A percentile compares a stretch with the other conserved stretches of the same genome.
Evolutionary conservation across 2,113 vertebrate species (phyloP).

Genomic region (Malurus cyaneus): DNA sequence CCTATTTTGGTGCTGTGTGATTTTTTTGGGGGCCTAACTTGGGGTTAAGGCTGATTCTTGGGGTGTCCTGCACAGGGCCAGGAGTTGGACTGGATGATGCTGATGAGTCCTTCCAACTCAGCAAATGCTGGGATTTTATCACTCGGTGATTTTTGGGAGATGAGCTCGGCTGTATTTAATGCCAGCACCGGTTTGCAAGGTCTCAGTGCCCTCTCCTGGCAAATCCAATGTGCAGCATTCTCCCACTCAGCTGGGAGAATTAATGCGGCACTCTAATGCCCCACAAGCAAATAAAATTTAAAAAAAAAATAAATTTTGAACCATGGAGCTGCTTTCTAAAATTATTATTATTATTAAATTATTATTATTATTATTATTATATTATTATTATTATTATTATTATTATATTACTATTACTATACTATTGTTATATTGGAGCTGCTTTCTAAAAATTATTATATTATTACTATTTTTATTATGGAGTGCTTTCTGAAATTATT

Average conservation of each 20-base stretch:
- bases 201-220: slow-evolving; percentile 43
- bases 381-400: background rate
- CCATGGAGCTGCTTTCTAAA: background rate
- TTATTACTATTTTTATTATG: background rate
- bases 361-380: background rate
- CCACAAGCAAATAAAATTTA: background rate
- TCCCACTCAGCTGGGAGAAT: background rate
- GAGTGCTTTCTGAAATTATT: too few relatives aligned
- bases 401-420: background rate
- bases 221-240: background rate
- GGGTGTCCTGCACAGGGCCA: background rate
- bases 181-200: rapidly evolving
- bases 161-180: rapidly evolving
- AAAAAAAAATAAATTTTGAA: background rate
- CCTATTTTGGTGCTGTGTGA: background rate
- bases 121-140: background rate
- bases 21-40: rapidly evolving
- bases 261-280: rapidly evolving
- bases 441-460: background rate
- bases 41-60: background rate
- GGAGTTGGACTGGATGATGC: background rate
- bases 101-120: background rate
- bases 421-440: background rate
- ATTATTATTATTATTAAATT: background rate
- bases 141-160: background rate